phyloP scores from a whole-genome alignment of 2,113 vertebrate genomes.

The Telmatochromis bifrenatus region DNA sequence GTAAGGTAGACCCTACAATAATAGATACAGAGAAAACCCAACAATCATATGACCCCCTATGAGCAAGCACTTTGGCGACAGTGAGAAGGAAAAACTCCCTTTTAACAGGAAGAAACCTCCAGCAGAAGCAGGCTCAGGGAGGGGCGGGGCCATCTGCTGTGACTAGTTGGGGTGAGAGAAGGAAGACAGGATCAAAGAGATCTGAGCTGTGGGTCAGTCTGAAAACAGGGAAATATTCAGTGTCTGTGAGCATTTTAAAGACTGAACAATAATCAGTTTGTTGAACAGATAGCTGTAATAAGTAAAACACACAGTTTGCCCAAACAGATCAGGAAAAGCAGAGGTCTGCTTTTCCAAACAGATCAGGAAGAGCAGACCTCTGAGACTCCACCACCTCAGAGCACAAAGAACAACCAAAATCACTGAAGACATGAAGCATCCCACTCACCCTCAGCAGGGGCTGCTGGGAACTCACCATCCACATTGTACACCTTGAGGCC shows the following conservation, averaged over 20 bases:
- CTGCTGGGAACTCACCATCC: conserved; percentile 78
- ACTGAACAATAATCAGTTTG: background rate
- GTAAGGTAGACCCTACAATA: background rate
- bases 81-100: background rate
- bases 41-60: background rate
- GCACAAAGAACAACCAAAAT: background rate
- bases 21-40: background rate
- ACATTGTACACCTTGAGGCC: conserved; percentile 87
- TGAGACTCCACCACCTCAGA: background rate
- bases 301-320: background rate
- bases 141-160: fast-evolving
- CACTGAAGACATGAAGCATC: background rate
- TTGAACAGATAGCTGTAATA: background rate
- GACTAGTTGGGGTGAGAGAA: fast-evolving
- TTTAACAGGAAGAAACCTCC: background rate
- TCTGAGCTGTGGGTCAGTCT: background rate
- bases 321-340: background rate
- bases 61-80: background rate
- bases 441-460: conserved; percentile 53
- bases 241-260: background rate
- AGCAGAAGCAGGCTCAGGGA: fast-evolving
- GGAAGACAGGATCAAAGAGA: background rate
- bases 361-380: background rate
- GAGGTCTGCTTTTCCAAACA: background rate
- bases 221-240: background rate